Evolutionary conservation across 2,113 vertebrate genomes (phyloP).

Genomic region (Myrmecobius fasciatus): DNA sequence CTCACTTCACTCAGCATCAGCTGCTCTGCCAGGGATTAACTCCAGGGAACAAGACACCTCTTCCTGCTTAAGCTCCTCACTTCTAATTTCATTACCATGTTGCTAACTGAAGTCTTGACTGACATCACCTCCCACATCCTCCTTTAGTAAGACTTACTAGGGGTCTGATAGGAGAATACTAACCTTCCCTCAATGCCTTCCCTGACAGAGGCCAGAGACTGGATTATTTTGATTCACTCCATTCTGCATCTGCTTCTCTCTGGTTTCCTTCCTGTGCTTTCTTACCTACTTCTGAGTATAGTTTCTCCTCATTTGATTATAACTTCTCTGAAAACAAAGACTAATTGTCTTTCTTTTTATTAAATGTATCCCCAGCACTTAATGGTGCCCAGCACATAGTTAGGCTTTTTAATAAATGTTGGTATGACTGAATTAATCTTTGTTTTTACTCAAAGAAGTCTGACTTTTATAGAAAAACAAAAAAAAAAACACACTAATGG

Average conservation of each 20-base stretch:
- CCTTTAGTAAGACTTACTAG: neutral
- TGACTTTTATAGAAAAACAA: too few relatives aligned
- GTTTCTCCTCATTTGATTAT: neutral
- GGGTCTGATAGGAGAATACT: neutral
- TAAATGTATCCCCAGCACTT: neutral
- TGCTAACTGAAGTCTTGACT: too few relatives aligned
- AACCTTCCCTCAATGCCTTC: neutral
- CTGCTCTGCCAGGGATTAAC: too few relatives aligned
- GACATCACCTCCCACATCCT: too few relatives aligned
- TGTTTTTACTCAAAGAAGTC: too few relatives aligned
- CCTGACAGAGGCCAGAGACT: neutral
- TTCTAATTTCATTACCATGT: too few relatives aligned
- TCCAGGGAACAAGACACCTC: too few relatives aligned
- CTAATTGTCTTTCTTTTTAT: neutral
- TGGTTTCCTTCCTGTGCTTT: neutral
- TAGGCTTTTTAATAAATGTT: too few relatives aligned
- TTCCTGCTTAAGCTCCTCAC: too few relatives aligned
- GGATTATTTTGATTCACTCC: neutral
- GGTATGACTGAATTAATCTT: too few relatives aligned
- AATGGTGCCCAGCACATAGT: neutral
- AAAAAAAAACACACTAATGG: neutral
- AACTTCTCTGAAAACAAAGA: neutral
- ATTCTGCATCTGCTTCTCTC: neutral
- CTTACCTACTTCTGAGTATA: neutral
- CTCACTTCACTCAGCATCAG: neutral